Evolutionary conservation across 2,797 vertebrate genomes (phyloP).

Genomic region (Gobio occitaniae): DNA sequence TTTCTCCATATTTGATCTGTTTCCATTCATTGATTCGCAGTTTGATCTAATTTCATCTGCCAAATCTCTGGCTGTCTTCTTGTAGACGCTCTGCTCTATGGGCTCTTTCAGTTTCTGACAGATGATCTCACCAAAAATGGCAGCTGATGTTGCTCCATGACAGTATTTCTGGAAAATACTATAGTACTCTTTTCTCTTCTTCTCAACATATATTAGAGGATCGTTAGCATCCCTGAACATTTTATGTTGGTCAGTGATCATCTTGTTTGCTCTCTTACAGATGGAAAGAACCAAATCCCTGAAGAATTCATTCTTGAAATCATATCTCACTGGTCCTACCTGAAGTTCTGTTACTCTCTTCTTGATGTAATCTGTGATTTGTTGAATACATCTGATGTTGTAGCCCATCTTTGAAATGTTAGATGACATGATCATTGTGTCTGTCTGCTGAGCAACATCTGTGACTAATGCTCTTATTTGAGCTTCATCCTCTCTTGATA

Average conservation of each 20-base stretch:
- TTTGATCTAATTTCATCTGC: too few relatives aligned
- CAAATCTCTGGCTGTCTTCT: too few relatives aligned
- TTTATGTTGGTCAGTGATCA: background rate
- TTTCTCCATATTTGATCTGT: too few relatives aligned
- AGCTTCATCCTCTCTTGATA: background rate
- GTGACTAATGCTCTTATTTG: background rate
- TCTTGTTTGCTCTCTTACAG: background rate
- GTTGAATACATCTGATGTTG: background rate
- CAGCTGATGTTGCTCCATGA: background rate
- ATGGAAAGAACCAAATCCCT: background rate
- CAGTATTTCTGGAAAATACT: background rate
- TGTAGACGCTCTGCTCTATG: too few relatives aligned
- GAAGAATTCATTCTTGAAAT: background rate
- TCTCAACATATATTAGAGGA: background rate
- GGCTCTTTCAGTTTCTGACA: background rate
- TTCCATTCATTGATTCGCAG: too few relatives aligned
- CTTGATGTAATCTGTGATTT: background rate
- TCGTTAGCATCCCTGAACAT: background rate
- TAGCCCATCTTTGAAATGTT: slow-evolving; percentile 13
- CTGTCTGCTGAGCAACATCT: background rate
- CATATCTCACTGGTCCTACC: background rate
- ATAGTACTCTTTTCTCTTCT: background rate
- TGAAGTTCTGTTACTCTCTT: background rate
- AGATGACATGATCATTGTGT: background rate
- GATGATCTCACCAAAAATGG: background rate